Evolutionary conservation across 1,140 invertebrate genomes (phyloP), one percentile per base, ranked within the genome.

Genomic region (Lycorma delicatula): DNA sequence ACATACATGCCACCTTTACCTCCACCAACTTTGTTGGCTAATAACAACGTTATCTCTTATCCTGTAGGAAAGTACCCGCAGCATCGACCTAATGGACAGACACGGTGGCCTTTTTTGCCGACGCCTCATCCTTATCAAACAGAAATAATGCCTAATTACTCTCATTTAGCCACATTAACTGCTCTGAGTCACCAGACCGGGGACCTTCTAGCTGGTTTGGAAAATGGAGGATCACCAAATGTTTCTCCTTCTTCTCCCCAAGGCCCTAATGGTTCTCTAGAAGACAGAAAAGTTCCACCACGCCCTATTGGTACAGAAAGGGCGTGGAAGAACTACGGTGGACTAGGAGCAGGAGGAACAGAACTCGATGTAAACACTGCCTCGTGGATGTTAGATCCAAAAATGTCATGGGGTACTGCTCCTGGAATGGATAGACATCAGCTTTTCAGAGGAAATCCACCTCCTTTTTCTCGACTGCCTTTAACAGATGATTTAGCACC

Each of bases 231-330:
- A 57, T 51, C 70, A 12, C 68, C 61, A 1, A 69, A 67, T 54
- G 71, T 66, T 50, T 81, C 81, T 44, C 79, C 82, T n/a, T 75
- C 80, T 25, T 80, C 83, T 74, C 81, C 81, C 34, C 78, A 81
- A 1, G 78, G 77, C 47, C 71, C 74, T 20, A 67, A 72, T 5
- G 69, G 60, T 57, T 20, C 26, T 51, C 56, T 55, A 9, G 83
- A 87, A 65, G 83, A 86, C 63, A 77, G 85, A 36, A 87, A 87
- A 66, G 78, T 81, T 62, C 63, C 63, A n/a, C 84, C 84, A 26
- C 79, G 84, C 6, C 85, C 86, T 18, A 89, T 89, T 65, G 86
- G 86, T 63, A 88, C 65, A 13, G 66, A 67, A 51, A 29, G 66
- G 29, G 66, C 67, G 25, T 70, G 68, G 68, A 67, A 67, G 52